Evolutionary conservation across 37 sponge, comb jelly and placozoan genomes (phyloP), one percentile per base, ranked within the genome.

Genomic region (Tethya wilhelma): DNA sequence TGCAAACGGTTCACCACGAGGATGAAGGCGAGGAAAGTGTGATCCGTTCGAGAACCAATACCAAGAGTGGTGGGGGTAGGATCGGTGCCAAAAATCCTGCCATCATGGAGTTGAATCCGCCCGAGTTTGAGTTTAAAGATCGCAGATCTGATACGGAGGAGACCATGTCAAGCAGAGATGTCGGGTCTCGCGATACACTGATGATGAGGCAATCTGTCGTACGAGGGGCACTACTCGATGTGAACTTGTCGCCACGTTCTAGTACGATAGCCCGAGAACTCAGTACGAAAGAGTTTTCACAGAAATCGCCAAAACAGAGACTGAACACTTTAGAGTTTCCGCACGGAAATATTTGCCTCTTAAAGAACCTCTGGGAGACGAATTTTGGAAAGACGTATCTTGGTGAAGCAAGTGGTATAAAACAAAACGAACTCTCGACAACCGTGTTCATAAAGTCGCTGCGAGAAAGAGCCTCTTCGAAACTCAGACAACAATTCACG

Each of bases 371-470:
- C 4, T 59, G 75, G 44, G 86, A 90, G 75, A 85, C 77, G n/a
- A 90, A 69, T 29, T 85, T 90, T 69, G 90, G 90, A 19, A 56
- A 49, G 28, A 60, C 62, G 1, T 84, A 75, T 38, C 30, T 62
- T 2, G 90, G 90, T 32, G 90, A 90, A 32, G 85, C 81, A 5
- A 71, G 79, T 0, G 80, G 86, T 45, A 29, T 90, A 5, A 56
- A 55, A 8, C 66, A 67, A 38, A 69, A 57, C 28, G 86, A 85
- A 28, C 56, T 56, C 0, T 73, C 80, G 20, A 86, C 92, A 12
- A 76, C 84, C 25, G 84, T 91, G 17, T 73, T 79, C 30, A 79
- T 91, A 0, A 87, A 86, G 45, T 77, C 83, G 1, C 75, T 87
- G 0, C 67, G 73, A 22, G 70, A 85, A 12, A 59, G 79, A 1